Base-by-base conservation (phyloP, 2,797 vertebrate species). In the Alca torda region DNA sequence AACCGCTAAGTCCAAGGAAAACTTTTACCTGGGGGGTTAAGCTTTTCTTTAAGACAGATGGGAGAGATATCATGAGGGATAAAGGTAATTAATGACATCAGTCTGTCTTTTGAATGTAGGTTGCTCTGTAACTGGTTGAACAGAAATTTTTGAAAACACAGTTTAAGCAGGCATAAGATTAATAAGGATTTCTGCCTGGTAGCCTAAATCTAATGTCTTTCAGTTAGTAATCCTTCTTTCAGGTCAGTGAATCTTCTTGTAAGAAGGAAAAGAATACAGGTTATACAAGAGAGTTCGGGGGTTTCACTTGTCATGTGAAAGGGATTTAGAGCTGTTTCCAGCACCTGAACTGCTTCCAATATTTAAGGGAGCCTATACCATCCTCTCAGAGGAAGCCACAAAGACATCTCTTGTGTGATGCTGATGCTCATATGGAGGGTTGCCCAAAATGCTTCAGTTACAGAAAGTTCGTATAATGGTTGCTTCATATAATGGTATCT, bases 101-200 rank as follows among this genome's bases (percentile, higher is more conserved):
- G 25, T 39, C 45, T 84, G 59, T 85, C 73, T 79, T 89, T 84
- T 16, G 33, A 90, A 79, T 45, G 35, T 20, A 75, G 43, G 18
- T 74, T 86, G 51, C 81, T 95, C 59, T 70, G 12, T 82, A 76
- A 88, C 54, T 39, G 75, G 74, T 61, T 64, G 64, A 86, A 89
- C 43, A 68, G 53, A 85, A 92, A 77, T 67, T 92, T 90, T 74
- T 84, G 57, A 91, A 92, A 93, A 78, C 50, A 83, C 50, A 72
- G 61, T 89, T 96, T 70, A 95, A 84, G 65, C 50, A 93, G 65
- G 21, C 37, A 3, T 65, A 61, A 83, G 65, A 89, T 94, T 91
- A 95, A 45, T 59, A 64, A 61, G 33, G 73, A 92, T 95, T 96
- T 95, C 81, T 95, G 90, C 72, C 74, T 85, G 75, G 76, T 80